A percentile compares a stretch with the other conserved stretches of the same genome.
Conservation (phyloP, 2,888 invertebrate genomes). For the Volucella inflata region DNA sequence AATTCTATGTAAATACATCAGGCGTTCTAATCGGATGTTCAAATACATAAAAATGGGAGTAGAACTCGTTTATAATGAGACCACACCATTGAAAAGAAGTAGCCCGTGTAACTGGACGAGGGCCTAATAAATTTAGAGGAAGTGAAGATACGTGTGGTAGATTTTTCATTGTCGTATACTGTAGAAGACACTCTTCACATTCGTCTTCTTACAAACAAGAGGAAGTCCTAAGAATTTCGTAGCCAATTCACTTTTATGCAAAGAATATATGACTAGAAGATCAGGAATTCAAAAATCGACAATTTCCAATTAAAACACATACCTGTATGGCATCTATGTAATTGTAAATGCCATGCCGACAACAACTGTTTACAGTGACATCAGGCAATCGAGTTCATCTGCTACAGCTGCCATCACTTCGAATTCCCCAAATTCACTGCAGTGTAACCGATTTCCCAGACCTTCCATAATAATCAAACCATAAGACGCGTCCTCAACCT, state of each 20-base stretch:
- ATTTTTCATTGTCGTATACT: no score
- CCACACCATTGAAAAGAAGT: no score
- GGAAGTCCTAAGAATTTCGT: not conserved
- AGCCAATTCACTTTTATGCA: not conserved
- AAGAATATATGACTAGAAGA: not conserved
- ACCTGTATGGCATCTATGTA: not conserved
- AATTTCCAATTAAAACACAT: slow-evolving; percentile 39
- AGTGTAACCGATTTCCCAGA: slow-evolving; percentile 66
- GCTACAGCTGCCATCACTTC: slow-evolving; percentile 43
- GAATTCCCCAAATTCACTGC: slow-evolving; percentile 69
- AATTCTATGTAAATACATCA: no score
- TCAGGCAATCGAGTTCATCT: slow-evolving; percentile 24
- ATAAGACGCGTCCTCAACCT: slow-evolving; percentile 21
- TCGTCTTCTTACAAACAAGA: not conserved
- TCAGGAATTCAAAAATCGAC: not conserved
- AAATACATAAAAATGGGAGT: no score
- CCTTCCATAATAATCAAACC: slow-evolving; percentile 46
- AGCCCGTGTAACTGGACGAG: no score
- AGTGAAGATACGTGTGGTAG: no score
- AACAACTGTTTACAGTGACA: slow-evolving; percentile 2
- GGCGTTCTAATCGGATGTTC: no score
- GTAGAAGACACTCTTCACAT: no score
- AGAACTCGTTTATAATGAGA: no score
- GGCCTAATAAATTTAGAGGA: no score
- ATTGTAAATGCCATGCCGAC: not conserved